Base-by-base conservation (phyloP, 1,140 invertebrate genomes). In the Magallana ariakensis region DNA sequence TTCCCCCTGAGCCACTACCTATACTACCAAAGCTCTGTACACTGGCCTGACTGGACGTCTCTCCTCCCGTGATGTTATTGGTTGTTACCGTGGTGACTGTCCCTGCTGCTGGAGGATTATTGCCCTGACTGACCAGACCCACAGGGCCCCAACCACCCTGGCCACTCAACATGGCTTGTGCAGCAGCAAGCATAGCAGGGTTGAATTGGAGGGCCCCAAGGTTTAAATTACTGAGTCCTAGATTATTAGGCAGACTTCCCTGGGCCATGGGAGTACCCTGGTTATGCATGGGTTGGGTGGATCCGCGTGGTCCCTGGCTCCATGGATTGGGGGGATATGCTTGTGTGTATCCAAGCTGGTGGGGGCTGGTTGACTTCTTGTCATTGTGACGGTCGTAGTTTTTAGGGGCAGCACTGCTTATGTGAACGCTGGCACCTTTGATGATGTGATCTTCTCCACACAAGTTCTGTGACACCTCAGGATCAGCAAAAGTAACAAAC, bases 391-490 rank as follows among this genome's bases (percentile, higher is more conserved):
- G 93, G 85, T 94, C 93, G 84, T 91, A 93, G 80, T 91, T 92
- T 86, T 99, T 99, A 7, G 98, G 98, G 62, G 98, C 98, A 87
- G 98, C 98, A 95, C 98, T 98, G 75, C 98, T 99, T 58, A 99
- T 98, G 95, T 99, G 98, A 10, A 99, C 97, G 89, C 98, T 98
- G 6, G 98, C 97, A 86, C 97, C 97, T 95, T 99, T 98, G 80
- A 99, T 98, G 90, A 99, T 99, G 95, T 99, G 98, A 95, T 99
- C 98, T 95, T 99, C 98, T 19, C 98, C 98, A 95, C 98, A 99
- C 4, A 98, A 97, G 93, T 97, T 96, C 96, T 96, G 97, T 93
- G 97, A 97, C 92, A 98, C 97, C 92, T 97, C 96, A 13, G 94
- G 92, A 85, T 95, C 94, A 58, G 94, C 93, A 91, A 95, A 95